Base-by-base conservation (phyloP, 2,113 vertebrate genomes). In the Corythaeola cristata region DNA sequence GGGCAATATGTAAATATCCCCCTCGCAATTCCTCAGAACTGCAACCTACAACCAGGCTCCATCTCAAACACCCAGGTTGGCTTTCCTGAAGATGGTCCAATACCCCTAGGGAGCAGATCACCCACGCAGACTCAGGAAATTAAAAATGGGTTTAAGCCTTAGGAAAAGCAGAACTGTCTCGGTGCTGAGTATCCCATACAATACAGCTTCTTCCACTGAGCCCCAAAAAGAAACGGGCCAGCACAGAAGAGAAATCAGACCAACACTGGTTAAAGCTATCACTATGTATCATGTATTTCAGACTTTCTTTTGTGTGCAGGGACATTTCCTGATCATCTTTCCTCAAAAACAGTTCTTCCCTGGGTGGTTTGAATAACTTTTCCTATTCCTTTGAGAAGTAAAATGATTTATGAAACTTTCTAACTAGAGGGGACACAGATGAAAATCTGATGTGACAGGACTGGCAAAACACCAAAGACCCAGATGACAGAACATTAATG, bases 91-190 rank as follows among this genome's bases (percentile, higher is more conserved):
- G 55, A 85, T 24, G 53, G 33, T 35, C 33, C 58, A 66, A 47
- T 64, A 92, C 20, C 81, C 89, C 33, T 14, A 47, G 52, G 74
- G 27, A 83, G 53, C 30, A 90, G 26, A 84, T 91, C 80, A 92
- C 81, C 90, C 94, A 95, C 9, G 1, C 69, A 92, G 56, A 53
- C 56, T 67, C 45, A 86, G 90, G 91, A 95, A 97, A 96, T 92
- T 69, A 85, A 87, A 88, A 88, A 88, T 66, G 22, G 33, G 9
- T 37, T 69, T 39, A 91, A 91, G 60, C 69, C 62, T 77, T 60
- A 74, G 44, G 33, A 89, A 89, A 87, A 41, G 50, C 33, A n/a
- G 8, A 89, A 75, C n/a, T 77, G 37, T n/a, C 44, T 82, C 67
- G 68, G 63, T 35, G 69, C 15, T 80, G 63, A 63, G 35, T 75